Base-by-base conservation (phyloP, 2,797 vertebrate species). In the Thalassophryne amazonica region DNA sequence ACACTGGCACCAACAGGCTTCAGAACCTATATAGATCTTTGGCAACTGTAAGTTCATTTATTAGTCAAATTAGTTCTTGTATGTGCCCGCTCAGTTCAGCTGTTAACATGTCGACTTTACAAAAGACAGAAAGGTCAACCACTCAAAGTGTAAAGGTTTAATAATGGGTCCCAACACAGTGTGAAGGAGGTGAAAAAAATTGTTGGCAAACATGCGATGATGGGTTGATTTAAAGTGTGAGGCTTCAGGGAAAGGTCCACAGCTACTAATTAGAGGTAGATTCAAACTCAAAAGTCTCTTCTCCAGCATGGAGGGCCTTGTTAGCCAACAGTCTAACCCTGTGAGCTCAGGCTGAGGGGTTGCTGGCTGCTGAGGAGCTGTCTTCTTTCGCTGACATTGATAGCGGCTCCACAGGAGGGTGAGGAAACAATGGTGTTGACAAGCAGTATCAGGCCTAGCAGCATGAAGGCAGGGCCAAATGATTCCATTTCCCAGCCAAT, bases 401-500 rank as follows among this genome's bases (percentile, higher is more conserved):
- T 85, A 85, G 69, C 68, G 70, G 61, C 76, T 80, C 69, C 73
- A 45, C 70, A 51, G 65, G 78, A 78, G 66, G 62, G 61, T 63
- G 52, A 51, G 51, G 57, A 78, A 81, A 87, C 86, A 86, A 84
- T 74, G 69, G 78, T 78, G 86, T 86, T 82, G 83, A 89, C 87
- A 81, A 83, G 81, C 71, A 41, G 65, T 81, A 86, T 85, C 84
- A 66, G 73, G 67, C 63, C 73, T 51, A 72, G 69, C 69, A 73
- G 78, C 83, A 71, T 57, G 74, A 72, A 85, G 71, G 62, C 72
- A 74, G 76, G 71, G 76, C 82, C 81, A 76, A 83, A 82, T 64
- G 62, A 86, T 85, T 85, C 71, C 67, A 80, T 80, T 85, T 85
- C 82, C 77, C 71, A 77, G 83, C 73, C 88, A 85, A 85, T 79